Evolutionary conservation across 2,113 vertebrate genomes (phyloP), one percentile per base, ranked within the genome.

Genomic region (Dunckerocampus dactyliophorus): DNA sequence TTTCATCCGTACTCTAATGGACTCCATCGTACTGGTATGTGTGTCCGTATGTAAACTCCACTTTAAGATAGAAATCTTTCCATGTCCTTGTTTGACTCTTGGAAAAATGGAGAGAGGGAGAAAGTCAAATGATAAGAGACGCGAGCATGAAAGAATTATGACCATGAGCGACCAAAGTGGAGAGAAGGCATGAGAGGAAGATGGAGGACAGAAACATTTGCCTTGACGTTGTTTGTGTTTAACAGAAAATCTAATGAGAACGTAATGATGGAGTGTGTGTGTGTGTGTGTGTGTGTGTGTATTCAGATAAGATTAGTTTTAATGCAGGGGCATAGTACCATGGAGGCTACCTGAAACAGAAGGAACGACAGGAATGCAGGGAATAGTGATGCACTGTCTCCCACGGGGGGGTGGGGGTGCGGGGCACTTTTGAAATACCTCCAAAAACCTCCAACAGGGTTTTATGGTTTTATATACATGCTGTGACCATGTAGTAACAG

Each of bases 341-440:
- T 43, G 34, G 59, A 80, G 74, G 73, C 76, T 77, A 84, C 85
- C 76, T 82, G 74, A 78, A 85, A 71, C 69, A 65, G 68, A 67
- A 79, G 83, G 75, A 85, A 77, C 20, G 66, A 57, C 42, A 72
- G 68, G 85, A 88, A 87, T 86, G 86, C 79, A 74, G 62, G 78
- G 14, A 82, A 71, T 47, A 6, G 46, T 34, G 72, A 81, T 79
- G 67, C 39, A 17, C 45, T 51, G 60, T 82, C 59, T 22, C 19
- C 56, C 65, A 73, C 53, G 60, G 72, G 76, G 77, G 62, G n/a
- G n/a, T n/a, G 51, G 37, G 47, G 2, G 31, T 28, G 24, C 3
- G 24, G 24, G 24, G 24, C 2, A 28, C 5, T 28, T 28, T 28
- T 28, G 24, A 28, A 28, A 28, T n/a, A n/a, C n/a, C n/a, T n/a